Evolutionary conservation across 2,113 vertebrate genomes (phyloP).

Genomic region (Petrocephalus zakoni): DNA sequence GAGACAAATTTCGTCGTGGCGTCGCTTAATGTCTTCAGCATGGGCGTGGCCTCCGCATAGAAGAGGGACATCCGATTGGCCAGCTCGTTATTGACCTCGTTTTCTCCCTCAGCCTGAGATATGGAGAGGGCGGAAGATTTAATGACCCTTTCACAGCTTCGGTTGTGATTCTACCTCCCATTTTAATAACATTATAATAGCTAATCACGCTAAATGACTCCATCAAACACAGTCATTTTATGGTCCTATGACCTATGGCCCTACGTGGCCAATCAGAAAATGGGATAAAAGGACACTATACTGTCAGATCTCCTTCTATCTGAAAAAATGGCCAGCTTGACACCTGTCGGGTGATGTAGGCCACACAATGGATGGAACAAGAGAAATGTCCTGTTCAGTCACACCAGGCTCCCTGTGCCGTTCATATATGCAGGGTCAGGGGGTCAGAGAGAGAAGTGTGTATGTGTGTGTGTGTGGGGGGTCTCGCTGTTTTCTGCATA

Average conservation of each 20-base stretch:
- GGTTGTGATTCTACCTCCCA: neutral
- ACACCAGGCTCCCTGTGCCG: neutral
- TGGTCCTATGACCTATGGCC: neutral
- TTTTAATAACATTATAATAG: neutral
- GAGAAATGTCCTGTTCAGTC: neutral
- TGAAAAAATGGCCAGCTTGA: too few relatives aligned
- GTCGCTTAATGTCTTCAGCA: constrained; percentile 83
- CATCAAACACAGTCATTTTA: neutral
- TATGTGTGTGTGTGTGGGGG: too few relatives aligned
- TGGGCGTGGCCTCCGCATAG: constrained; percentile 83
- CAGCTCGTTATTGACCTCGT: constrained; percentile 86
- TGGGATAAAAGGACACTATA: neutral
- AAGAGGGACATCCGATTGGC: constrained; percentile 88
- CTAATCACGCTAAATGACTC: neutral
- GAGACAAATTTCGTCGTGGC: constrained; percentile 81
- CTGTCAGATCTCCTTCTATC: too few relatives aligned
- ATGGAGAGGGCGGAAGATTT: constrained; percentile 25
- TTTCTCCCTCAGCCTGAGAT: constrained; percentile 76
- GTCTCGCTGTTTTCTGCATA: too few relatives aligned
- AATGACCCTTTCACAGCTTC: neutral
- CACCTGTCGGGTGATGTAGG: too few relatives aligned
- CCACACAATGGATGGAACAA: neutral
- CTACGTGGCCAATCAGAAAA: neutral
- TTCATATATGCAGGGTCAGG: neutral
- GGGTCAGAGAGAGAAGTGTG: too few relatives aligned